These are phyloP conservation scores for Yponomeuta malinellus DNA, from an alignment of 2,888 invertebrate genomes.

Conservation along the genomic window DNA sequence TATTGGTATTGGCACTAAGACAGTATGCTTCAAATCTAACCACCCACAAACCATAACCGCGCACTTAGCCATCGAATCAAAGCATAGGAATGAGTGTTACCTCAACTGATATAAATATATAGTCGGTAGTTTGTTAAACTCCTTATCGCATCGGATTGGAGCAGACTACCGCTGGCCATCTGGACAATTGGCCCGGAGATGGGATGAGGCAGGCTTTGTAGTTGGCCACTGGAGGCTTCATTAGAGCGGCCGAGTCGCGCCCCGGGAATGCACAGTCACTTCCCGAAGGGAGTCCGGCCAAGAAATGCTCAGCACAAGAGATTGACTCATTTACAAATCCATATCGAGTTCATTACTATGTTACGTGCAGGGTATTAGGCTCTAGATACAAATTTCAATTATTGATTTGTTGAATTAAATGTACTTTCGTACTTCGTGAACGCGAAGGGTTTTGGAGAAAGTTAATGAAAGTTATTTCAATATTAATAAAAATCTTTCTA, in stretches of 20 bases:
- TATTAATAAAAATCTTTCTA: too few species aligned
- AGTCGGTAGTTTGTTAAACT: background rate
- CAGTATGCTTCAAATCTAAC: too few species aligned
- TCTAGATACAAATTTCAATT: too few species aligned
- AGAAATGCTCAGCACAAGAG: background rate
- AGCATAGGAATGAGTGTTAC: too few species aligned
- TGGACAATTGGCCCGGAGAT: conserved; percentile 14
- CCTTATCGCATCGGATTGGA: background rate
- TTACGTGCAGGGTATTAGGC: background rate
- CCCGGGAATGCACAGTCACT: conserved; percentile 48
- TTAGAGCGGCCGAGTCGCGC: conserved; percentile 43
- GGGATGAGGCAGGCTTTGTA: conserved; percentile 33
- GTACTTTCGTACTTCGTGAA: too few species aligned
- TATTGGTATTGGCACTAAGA: too few species aligned
- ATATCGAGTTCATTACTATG: background rate
- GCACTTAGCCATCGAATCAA: too few species aligned
- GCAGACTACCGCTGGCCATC: background rate
- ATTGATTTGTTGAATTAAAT: too few species aligned
- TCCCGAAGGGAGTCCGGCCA: conserved; percentile 21
- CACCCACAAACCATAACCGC: too few species aligned
- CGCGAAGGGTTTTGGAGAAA: too few species aligned
- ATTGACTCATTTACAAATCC: background rate
- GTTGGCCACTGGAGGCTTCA: conserved; percentile 54
- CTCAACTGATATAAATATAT: background rate
- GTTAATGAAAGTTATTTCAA: too few species aligned